These are phyloP conservation scores for Melanchra persicariae DNA, from an alignment of 2,888 invertebrate species.

Conservation along the genomic window DNA sequence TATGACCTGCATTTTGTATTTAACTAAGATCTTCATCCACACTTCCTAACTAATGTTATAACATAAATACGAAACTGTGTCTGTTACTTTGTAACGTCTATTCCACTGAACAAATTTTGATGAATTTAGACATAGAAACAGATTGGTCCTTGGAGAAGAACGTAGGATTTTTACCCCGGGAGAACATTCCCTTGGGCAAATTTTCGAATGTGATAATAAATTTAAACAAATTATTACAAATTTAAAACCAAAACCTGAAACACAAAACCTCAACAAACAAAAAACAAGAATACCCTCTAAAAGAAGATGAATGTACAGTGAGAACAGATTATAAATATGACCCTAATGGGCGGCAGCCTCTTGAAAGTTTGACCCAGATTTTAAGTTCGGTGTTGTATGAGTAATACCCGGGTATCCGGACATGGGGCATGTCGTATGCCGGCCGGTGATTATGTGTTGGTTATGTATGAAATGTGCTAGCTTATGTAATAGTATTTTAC, in stretches of 20 bases:
- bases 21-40: too few relatives aligned
- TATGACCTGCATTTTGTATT: too few relatives aligned
- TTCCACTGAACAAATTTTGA: too few relatives aligned
- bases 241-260: neutral
- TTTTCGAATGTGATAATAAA: neutral
- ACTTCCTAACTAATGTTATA: too few relatives aligned
- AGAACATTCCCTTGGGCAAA: too few relatives aligned
- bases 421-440: conserved; percentile 4
- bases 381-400: conserved; percentile 48
- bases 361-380: conserved; percentile 60
- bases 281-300: neutral
- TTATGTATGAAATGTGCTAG: neutral
- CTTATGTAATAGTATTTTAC: conserved; percentile 17
- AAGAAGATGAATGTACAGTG: conserved; percentile 43
- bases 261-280: neutral
- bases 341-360: conserved; percentile 49
- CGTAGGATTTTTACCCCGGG: too few relatives aligned
- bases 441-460: neutral
- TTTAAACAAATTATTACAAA: too few relatives aligned
- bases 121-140: too few relatives aligned
- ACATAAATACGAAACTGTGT: too few relatives aligned
- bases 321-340: conserved; percentile 47
- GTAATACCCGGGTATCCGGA: conserved; percentile 16
- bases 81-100: too few relatives aligned
- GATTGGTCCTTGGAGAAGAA: too few relatives aligned